Evolutionary conservation across 1,140 invertebrate genomes (phyloP), one percentile per base, ranked within the genome.

Genomic region (Cydia fagiglandana): DNA sequence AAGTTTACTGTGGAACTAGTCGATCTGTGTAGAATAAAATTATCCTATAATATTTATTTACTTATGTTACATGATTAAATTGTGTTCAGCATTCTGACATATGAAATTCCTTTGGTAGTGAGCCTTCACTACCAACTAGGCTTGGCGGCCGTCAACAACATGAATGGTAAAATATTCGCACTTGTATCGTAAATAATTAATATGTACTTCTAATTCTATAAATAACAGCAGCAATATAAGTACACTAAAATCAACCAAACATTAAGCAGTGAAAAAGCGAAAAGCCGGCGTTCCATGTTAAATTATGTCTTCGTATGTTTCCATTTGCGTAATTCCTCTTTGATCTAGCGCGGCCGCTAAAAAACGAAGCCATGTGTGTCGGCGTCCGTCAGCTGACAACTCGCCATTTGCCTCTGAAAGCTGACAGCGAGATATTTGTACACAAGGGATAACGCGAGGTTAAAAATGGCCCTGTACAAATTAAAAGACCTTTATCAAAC

Each of bases 271-370:
- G 15, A 15, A 13, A 13, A 50, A 53, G 2, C 5, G 9, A 20
- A 56, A 56, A 56, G 15, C 45, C 45, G 45, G 34, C 64, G 64
- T 28, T 34, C 2, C 3, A 15, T n/a, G 24, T n/a, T n/a, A 34
- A 68, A 56, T n/a, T 68, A 30, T n/a, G 3, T 20, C 5, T 28
- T 28, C 64, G 64, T 68, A n/a, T n/a, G 15, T 68, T 34, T 38
- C 30, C 15, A 34, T 17, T 4, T 13, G 30, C 30, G 28, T 68
- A 68, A 68, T 68, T 68, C 64, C 64, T 68, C 28, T 68, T 68
- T 68, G 64, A 68, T 68, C 64, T 68, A 68, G 64, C 30, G 64
- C 24, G 24, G 64, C 28, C 64, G 64, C 64, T 30, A 34, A 68
- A 68, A 68, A 68, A 64, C 28, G 30, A 38, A 66, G 64, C 64